Conservation (phyloP, 1,140 invertebrate species). For the Idris sp. region DNA sequence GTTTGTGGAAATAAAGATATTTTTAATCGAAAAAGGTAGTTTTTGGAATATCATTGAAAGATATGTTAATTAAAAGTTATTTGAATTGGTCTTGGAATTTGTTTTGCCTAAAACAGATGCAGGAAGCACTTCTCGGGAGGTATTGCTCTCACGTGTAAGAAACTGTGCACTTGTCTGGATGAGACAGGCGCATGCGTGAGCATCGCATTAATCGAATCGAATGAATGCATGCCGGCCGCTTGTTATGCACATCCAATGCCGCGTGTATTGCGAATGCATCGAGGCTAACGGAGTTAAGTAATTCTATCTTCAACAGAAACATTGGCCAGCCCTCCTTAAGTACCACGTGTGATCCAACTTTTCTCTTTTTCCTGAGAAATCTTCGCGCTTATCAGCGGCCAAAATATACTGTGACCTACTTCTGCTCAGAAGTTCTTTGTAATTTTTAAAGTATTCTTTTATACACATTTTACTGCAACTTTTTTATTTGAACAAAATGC, state of each 20-base stretch:
- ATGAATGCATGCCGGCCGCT: slow-evolving; percentile 18
- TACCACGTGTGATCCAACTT: slow-evolving; percentile 38
- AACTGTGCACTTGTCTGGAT: slow-evolving; percentile 22
- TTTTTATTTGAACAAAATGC: no score
- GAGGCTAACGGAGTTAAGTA: slow-evolving; percentile 65
- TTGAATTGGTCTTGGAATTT: background rate
- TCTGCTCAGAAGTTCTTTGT: background rate
- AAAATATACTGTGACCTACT: background rate
- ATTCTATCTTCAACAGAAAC: slow-evolving; percentile 63
- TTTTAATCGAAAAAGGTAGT: no score
- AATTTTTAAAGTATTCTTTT: no score
- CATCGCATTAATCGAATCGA: slow-evolving; percentile 35
- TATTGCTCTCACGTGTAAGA: slow-evolving; percentile 33
- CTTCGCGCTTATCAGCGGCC: slow-evolving; percentile 1
- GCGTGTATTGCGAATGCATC: slow-evolving; percentile 45
- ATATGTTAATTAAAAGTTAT: no score
- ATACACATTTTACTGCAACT: no score
- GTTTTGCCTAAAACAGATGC: slow-evolving; percentile 4
- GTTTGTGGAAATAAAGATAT: slow-evolving; percentile 1
- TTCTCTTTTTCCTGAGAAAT: slow-evolving; percentile 13
- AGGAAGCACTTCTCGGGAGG: slow-evolving; percentile 37
- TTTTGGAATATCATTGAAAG: no score
- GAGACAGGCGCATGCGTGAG: slow-evolving; percentile 34
- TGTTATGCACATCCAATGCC: slow-evolving; percentile 19
- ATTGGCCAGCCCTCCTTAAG: slow-evolving; percentile 49